These are phyloP conservation scores for Brachirus orientalis DNA, from an alignment of 2,113 vertebrate species.

Conservation along the genomic window DNA sequence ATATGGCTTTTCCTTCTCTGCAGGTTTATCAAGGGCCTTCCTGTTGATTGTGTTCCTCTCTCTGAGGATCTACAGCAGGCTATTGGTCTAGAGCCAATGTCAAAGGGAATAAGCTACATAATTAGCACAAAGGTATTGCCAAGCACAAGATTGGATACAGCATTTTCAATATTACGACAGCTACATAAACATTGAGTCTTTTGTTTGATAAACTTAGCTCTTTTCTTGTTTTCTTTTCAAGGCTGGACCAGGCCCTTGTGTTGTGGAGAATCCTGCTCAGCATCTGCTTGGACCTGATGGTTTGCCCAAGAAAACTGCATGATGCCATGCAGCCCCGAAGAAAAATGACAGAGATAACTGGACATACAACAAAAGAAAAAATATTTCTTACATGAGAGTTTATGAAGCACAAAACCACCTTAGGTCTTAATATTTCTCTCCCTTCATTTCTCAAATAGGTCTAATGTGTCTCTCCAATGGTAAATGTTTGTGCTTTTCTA, in stretches of 20 bases:
- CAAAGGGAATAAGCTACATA: constrained; percentile 84
- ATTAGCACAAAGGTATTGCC: constrained; percentile 87
- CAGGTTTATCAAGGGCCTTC: constrained; percentile 90
- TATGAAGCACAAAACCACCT: constrained; percentile 1
- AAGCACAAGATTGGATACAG: background rate
- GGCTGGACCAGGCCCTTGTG: constrained; percentile 74
- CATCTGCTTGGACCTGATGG: constrained; percentile 72
- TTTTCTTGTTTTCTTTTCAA: constrained; percentile 29
- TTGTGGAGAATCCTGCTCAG: constrained; percentile 59
- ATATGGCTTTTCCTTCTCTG: background rate
- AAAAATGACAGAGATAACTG: background rate
- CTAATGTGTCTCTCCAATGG: too few relatives aligned
- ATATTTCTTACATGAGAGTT: background rate
- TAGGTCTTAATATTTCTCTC: background rate
- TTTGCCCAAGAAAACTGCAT: constrained; percentile 55
- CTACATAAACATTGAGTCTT: background rate
- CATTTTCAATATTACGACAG: constrained; percentile 2
- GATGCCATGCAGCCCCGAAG: constrained; percentile 8
- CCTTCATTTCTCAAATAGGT: background rate
- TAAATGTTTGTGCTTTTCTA: too few relatives aligned
- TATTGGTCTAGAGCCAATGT: constrained; percentile 78
- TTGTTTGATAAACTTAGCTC: background rate
- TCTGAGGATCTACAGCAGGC: constrained; percentile 77
- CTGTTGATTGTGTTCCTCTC: constrained; percentile 62
- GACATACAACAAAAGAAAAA: background rate